Percentiles rank a stretch among this genome's conserved stretches.
These are phyloP conservation scores for Hoplostethus atlanticus DNA, from an alignment of 2,797 vertebrate species.

Conservation along the genomic window DNA sequence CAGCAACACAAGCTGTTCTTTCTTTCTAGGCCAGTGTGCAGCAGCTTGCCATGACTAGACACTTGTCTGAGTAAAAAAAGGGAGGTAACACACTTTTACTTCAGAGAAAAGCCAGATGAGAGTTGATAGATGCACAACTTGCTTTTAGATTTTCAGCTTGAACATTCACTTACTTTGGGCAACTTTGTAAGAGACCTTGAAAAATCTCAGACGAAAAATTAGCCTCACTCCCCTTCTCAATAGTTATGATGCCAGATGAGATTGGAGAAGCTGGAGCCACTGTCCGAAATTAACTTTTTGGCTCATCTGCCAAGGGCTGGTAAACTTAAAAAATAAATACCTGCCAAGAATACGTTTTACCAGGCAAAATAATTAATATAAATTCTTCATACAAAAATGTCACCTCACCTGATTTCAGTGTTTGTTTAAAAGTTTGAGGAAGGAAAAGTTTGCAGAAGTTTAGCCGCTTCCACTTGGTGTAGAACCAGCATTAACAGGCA, in stretches of 20 bases:
- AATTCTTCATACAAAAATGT: too few species aligned
- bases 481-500: neutral
- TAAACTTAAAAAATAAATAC: conserved; percentile 7
- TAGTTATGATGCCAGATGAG: conserved; percentile 17
- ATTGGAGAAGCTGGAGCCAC: conserved; percentile 1
- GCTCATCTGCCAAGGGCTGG: conserved; percentile 17
- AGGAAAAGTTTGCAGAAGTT: neutral
- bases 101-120: conserved; percentile 71
- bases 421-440: neutral
- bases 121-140: conserved; percentile 74
- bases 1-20: conserved; percentile 85
- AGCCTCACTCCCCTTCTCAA: conserved; percentile 40
- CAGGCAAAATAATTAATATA: too few species aligned
- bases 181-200: conserved; percentile 70
- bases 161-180: conserved; percentile 45
- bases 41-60: conserved; percentile 82
- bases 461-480: too few species aligned
- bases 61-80: conserved; percentile 71
- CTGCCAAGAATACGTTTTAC: neutral
- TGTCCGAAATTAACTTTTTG: conserved; percentile 31
- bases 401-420: too few species aligned
- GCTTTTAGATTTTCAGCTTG: conserved; percentile 61
- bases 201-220: conserved; percentile 55
- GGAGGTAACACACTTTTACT: conserved; percentile 80
- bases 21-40: conserved; percentile 86